phyloP scores from a whole-genome alignment of 2,888 invertebrate genomes.

The Lycaena phlaeas region DNA sequence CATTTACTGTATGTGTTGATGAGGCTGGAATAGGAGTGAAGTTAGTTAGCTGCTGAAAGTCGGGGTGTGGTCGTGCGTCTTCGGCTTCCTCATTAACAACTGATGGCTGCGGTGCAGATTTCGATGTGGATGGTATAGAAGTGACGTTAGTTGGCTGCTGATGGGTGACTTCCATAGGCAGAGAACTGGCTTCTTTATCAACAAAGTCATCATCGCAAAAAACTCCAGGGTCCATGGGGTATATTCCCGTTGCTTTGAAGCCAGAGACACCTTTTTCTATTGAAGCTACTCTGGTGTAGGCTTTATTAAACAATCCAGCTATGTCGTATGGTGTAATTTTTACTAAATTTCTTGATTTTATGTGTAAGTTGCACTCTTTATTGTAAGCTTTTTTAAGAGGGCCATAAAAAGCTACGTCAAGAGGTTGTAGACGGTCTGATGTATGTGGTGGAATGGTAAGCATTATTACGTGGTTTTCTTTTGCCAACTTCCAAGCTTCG shows the following conservation, averaged over 20 bases:
- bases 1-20: too few species aligned
- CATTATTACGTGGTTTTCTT: conserved; percentile 16
- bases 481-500: conserved; percentile 19
- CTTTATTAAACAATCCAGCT: conserved; percentile 13
- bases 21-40: too few species aligned
- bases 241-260: conserved; percentile 23
- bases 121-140: too few species aligned
- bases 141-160: too few species aligned
- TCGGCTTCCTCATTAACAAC: too few species aligned
- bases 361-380: conserved; percentile 23
- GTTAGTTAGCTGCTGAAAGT: too few species aligned
- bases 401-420: conserved; percentile 23
- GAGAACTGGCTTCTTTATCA: too few species aligned
- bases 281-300: conserved; percentile 12
- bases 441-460: conserved; percentile 25
- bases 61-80: too few species aligned
- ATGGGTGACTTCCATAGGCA: too few species aligned
- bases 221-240: conserved; percentile 23
- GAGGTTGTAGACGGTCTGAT: conserved; percentile 24
- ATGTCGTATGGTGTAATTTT: conserved; percentile 22
- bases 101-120: too few species aligned
- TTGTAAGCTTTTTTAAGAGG: conserved; percentile 24
- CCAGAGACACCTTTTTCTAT: conserved; percentile 18
- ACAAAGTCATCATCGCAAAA: conserved; percentile 20
- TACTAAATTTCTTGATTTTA: conserved; percentile 9